phyloP scores from a whole-genome alignment of 2,888 invertebrate species.

The Drosophila nr. perissopoda region DNA sequence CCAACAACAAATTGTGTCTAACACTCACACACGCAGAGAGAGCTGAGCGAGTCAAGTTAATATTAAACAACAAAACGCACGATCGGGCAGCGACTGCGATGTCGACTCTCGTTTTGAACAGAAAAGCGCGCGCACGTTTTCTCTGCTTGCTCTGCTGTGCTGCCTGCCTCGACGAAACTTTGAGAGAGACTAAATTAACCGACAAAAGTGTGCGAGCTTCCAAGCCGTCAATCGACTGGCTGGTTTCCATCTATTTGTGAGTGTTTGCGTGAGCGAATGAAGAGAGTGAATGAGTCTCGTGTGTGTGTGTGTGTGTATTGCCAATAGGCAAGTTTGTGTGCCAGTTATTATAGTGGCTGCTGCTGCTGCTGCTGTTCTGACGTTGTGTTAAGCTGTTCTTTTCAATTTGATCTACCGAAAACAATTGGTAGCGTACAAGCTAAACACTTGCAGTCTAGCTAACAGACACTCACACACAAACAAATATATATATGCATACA shows the following conservation, averaged over 20 bases:
- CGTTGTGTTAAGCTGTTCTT: constrained; percentile 57
- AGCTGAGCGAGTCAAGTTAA: constrained; percentile 42
- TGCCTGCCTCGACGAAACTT: constrained; percentile 72
- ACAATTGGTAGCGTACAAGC: constrained; percentile 57
- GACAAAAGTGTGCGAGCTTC: constrained; percentile 43
- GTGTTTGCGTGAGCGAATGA: constrained; percentile 18
- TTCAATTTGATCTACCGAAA: constrained; percentile 65
- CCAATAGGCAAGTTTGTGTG: constrained; percentile 56
- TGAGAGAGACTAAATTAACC: constrained; percentile 64
- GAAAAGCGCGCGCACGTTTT: constrained; percentile 55
- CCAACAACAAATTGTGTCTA: constrained; percentile 43
- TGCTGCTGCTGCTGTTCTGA: constrained; percentile 31
- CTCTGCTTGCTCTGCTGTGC: constrained; percentile 44
- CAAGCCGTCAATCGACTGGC: constrained; percentile 37
- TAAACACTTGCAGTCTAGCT: constrained; percentile 53
- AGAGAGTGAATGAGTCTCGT: constrained; percentile 17
- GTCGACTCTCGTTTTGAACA: constrained; percentile 28
- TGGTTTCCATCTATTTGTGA: constrained; percentile 22
- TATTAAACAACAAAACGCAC: constrained; percentile 65
- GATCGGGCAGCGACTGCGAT: constrained; percentile 58
- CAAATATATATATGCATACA: constrained; percentile 6
- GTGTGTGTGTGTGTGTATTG: constrained; percentile 33
- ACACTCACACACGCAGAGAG: constrained; percentile 29
- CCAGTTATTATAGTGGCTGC: constrained; percentile 53
- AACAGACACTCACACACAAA: constrained; percentile 20